phyloP scores from a whole-genome alignment of 37 sponge, comb jelly and placozoan genomes.

The Petrosia ficiformis region DNA sequence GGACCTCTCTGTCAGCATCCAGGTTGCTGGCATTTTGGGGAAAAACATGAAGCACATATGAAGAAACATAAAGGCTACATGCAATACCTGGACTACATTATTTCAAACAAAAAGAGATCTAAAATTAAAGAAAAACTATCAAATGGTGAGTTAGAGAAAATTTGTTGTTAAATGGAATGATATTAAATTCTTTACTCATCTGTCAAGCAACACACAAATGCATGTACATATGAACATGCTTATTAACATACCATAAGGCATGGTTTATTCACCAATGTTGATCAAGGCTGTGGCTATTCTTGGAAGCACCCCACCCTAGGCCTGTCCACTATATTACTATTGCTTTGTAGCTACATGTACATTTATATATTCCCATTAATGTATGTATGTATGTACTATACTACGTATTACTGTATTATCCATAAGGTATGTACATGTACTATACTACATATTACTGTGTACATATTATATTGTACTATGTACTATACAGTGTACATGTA shows the following conservation, averaged over 20 bases:
- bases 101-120: background rate
- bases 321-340: too few species aligned
- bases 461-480: too few species aligned
- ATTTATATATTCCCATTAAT: too few species aligned
- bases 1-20: slow-evolving; percentile 64
- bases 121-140: background rate
- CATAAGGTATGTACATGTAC: too few species aligned
- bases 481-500: too few species aligned
- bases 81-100: background rate
- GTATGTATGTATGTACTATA: too few species aligned
- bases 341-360: too few species aligned
- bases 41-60: background rate
- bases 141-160: background rate
- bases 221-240: background rate
- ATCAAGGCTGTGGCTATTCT: too few species aligned
- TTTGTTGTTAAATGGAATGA: background rate
- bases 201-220: background rate
- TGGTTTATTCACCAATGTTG: slow-evolving; percentile 13
- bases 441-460: too few species aligned
- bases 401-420: too few species aligned
- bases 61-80: background rate
- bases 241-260: background rate
- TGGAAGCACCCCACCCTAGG: too few species aligned
- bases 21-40: slow-evolving; percentile 34
- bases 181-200: background rate